Evolutionary conservation across 1,140 invertebrate genomes (phyloP), one percentile per base, ranked within the genome.

Genomic region (Cyphomyrmex costatus): DNA sequence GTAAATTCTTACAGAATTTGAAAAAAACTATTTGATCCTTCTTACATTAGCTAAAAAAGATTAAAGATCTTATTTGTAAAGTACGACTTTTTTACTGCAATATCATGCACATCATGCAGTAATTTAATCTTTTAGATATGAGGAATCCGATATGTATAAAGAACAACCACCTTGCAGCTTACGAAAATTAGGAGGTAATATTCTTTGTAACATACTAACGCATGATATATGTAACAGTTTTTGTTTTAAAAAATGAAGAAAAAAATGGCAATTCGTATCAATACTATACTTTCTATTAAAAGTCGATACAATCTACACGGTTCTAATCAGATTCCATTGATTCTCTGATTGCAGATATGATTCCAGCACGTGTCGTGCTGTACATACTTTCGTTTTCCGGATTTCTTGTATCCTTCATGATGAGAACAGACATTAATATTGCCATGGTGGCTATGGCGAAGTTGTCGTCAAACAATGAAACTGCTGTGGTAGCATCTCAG

Each of bases 321-420:
- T 68, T 10, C 12, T 58, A 65, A 61, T 21, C 2, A 16, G 10
- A 78, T 27, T 42, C 0, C 14, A 42, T 42, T 66, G 14, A 7
- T 7, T 74, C 86, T 33, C 7, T 53, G 8, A 87, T 87, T 88
- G 2, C 90, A 96, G 95, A 96, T 77, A 93, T 95, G 93, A 88
- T 96, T 12, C 97, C 97, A 77, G 97, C 97, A 30, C 95, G 97
- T 49, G 94, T 97, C 36, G 96, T 97, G 14, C 94, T 97, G 3
- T 97, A 97, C 91, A 95, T 97, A 84, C 93, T 97, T 60, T 97
- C 97, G 61, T 97, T 97, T 94, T 96, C 96, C 33, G 97, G 97
- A 27, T 97, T 97, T 90, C 94, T 97, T 30, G 97, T 97, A 1
- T 97, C 97, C 3, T 97, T 97, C 89, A 97, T 97, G 97, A 97